Evolutionary conservation across 1,140 invertebrate genomes (phyloP), one percentile per base, ranked within the genome.

Genomic region (Pentalonia nigronervosa): DNA sequence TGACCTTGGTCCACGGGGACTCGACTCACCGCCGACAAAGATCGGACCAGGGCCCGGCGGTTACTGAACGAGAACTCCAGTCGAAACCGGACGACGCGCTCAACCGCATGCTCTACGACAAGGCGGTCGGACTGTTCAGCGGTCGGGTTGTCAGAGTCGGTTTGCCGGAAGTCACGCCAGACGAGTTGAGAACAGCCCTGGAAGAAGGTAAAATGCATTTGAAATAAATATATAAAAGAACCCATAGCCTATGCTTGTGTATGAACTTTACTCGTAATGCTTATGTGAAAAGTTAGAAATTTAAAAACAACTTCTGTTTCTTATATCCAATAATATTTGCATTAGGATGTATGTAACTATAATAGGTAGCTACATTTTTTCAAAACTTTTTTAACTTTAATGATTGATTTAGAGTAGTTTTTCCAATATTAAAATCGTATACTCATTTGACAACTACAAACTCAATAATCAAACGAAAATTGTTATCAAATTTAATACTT

Each of bases 121-220:
- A 96, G 83, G 95, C 98, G 6, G 96, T 97, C 8, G 95, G 96
- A 90, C 96, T 98, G 94, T 96, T 98, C 94, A 97, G 97, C 94
- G 96, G 96, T 0, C 97, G 97, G 94, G 97, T 96, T 48, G 94
- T 98, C n/a, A 97, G 97, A 94, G 95, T 98, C 81, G 96, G 96
- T 41, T 95, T 98, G 93, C 97, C 97, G 0, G 97, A 97, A 95
- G 95, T 97, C 14, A 96, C 96, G 4, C 96, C 97, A 2, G 95
- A 96, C n/a, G 97, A 97, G 92, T 95, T 97, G 3, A 96, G 97
- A 94, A 95, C 96, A 47, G 96, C 96, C 20, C 95, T 97, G 47
- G 97, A 97, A 95, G 97, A 98, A 96, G 97, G 97, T 97, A 95
- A 96, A 95, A 60, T n/a, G 0, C 4, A n/a, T 76, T 76, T 76